These are phyloP conservation scores for Steinernema feltiae DNA, from an alignment of 1,140 invertebrate genomes.

Conservation along the genomic window DNA sequence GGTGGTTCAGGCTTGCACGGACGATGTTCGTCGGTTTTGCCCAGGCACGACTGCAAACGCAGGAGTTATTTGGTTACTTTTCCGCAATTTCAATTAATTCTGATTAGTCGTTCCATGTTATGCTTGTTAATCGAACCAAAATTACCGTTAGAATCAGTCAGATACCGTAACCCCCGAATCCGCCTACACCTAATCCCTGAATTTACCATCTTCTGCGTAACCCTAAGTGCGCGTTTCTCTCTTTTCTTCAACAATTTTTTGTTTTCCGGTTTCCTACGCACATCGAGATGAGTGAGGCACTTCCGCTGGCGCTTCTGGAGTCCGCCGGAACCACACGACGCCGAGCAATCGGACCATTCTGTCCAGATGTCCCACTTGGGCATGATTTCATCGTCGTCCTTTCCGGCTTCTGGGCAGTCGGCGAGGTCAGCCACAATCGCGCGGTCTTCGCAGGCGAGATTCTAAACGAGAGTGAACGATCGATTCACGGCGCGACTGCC, in stretches of 20 bases:
- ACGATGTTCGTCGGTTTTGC: constrained; percentile 19
- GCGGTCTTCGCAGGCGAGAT: constrained; percentile 39
- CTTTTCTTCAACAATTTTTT: not conserved
- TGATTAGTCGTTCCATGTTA: not conserved
- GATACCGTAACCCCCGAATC: not conserved
- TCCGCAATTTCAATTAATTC: not conserved
- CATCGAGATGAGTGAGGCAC: constrained; percentile 57
- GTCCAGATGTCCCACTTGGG: constrained; percentile 64
- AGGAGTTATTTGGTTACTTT: not conserved
- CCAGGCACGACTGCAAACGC: constrained; percentile 4
- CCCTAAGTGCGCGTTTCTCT: not conserved
- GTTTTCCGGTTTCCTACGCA: constrained; percentile 19
- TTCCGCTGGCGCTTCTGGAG: constrained; percentile 66
- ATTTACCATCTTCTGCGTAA: constrained; percentile 16
- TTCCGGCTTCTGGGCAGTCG: constrained; percentile 39
- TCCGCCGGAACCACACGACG: constrained; percentile 70
- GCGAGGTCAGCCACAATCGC: constrained; percentile 38
- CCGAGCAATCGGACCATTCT: constrained; percentile 70
- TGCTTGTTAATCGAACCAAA: not conserved
- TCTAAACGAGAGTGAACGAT: constrained; percentile 18
- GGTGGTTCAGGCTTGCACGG: constrained; percentile 18
- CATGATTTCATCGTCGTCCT: not conserved
- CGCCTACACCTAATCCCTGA: not conserved
- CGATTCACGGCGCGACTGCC: not conserved
- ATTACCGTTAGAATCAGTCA: not conserved